Conservation (phyloP, 2,113 vertebrate genomes). For the Halichoerus grypus region DNA sequence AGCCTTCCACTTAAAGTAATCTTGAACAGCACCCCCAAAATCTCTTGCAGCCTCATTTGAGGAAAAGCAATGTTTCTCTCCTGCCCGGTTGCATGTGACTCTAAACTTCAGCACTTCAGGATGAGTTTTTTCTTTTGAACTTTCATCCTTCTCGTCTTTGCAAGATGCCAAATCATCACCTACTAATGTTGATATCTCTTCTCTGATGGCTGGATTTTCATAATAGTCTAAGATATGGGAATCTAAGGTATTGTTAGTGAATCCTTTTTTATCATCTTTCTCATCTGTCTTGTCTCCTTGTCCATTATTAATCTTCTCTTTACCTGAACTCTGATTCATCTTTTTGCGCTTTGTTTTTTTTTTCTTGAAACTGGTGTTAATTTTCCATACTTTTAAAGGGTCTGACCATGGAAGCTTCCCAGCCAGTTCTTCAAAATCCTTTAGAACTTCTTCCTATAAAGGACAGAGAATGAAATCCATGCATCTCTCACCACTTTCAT, state of each 20-base stretch:
- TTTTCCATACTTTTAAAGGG: slow-evolving; percentile 94
- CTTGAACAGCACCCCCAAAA: slow-evolving; percentile 97
- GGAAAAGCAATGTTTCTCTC: slow-evolving; percentile 96
- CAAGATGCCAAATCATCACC: slow-evolving; percentile 48
- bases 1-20: slow-evolving; percentile 98
- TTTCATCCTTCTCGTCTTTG: slow-evolving; percentile 50
- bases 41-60: slow-evolving; percentile 97
- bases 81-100: slow-evolving; percentile 96
- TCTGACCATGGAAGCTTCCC: slow-evolving; percentile 92
- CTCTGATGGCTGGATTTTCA: slow-evolving; percentile 61
- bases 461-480: slow-evolving; percentile 64
- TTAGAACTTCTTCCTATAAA: slow-evolving; percentile 93
- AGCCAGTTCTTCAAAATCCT: slow-evolving; percentile 93
- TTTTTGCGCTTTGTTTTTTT: slow-evolving; percentile 92
- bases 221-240: slow-evolving; percentile 58
- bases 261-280: not conserved
- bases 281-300: slow-evolving; percentile 66
- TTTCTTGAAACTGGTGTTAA: slow-evolving; percentile 95
- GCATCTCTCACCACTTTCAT: slow-evolving; percentile 37
- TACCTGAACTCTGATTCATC: slow-evolving; percentile 69
- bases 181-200: slow-evolving; percentile 35
- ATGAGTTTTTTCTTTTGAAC: slow-evolving; percentile 61
- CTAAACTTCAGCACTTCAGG: slow-evolving; percentile 91
- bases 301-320: slow-evolving; percentile 72
- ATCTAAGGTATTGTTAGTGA: slow-evolving; percentile 46